phyloP scores from a whole-genome alignment of 2,113 vertebrate genomes.

The Opisthocomus hoazin region DNA sequence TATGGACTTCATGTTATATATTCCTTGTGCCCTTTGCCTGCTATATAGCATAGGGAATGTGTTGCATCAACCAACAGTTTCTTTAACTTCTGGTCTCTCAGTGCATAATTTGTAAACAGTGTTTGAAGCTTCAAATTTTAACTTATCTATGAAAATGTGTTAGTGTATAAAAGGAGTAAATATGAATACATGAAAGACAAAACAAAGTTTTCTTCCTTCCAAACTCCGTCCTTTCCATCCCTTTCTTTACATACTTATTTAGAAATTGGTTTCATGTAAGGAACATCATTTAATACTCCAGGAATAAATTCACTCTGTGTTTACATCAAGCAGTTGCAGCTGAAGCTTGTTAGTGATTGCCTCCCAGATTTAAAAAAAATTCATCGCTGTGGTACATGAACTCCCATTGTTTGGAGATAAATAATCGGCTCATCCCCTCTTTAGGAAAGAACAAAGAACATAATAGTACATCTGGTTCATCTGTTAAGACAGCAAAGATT shows the following conservation, averaged over 20 bases:
- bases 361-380: constrained; percentile 59
- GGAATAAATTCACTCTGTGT: constrained; percentile 66
- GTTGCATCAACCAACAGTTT: neutral
- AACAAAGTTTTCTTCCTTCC: neutral
- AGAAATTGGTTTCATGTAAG: constrained; percentile 66
- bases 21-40: neutral
- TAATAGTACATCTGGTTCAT: constrained; percentile 69
- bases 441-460: constrained; percentile 71
- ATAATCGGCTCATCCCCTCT: constrained; percentile 68
- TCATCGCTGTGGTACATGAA: constrained; percentile 65
- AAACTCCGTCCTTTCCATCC: neutral
- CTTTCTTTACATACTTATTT: constrained; percentile 9
- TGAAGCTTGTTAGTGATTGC: constrained; percentile 76
- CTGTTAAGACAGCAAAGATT: constrained; percentile 67
- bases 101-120: neutral
- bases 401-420: constrained; percentile 73
- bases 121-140: constrained; percentile 6
- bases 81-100: neutral
- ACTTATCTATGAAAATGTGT: constrained; percentile 20
- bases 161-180: constrained; percentile 1
- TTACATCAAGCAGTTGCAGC: constrained; percentile 73
- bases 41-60: neutral
- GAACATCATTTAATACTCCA: constrained; percentile 58
- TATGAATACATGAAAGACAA: neutral
- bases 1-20: neutral